A percentile compares a stretch with the other conserved stretches of the same genome.
phyloP scores from a whole-genome alignment of 1,140 invertebrate genomes.

The Tribolium castaneum region DNA sequence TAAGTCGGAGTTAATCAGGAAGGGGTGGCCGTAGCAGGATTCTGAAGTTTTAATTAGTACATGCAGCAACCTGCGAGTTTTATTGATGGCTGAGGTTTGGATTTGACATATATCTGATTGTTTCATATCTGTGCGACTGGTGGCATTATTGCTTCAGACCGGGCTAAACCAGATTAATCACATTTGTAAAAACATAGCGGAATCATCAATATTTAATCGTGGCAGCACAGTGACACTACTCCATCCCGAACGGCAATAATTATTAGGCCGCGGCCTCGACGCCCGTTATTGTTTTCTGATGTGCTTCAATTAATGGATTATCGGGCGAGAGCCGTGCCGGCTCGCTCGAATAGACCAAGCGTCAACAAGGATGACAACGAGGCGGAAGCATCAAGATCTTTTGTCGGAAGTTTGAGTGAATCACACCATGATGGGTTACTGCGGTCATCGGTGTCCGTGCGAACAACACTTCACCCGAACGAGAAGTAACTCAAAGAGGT shows the following conservation, averaged over 20 bases:
- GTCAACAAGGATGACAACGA: slow-evolving; percentile 18
- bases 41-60: slow-evolving; percentile 33
- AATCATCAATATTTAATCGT: slow-evolving; percentile 34
- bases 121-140: slow-evolving; percentile 23
- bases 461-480: slow-evolving; percentile 38
- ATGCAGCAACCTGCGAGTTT: slow-evolving; percentile 22
- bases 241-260: slow-evolving; percentile 19
- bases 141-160: slow-evolving; percentile 28
- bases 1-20: slow-evolving; percentile 29
- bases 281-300: slow-evolving; percentile 36
- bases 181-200: slow-evolving; percentile 23
- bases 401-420: slow-evolving; percentile 29
- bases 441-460: slow-evolving; percentile 38
- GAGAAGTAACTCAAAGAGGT: slow-evolving; percentile 37
- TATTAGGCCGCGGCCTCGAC: slow-evolving; percentile 33
- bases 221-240: slow-evolving; percentile 15
- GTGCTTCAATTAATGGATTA: slow-evolving; percentile 38
- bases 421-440: slow-evolving; percentile 24
- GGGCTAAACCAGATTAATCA: slow-evolving; percentile 28
- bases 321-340: slow-evolving; percentile 10
- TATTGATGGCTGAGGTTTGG: slow-evolving; percentile 29
- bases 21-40: not conserved
- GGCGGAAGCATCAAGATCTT: slow-evolving; percentile 24
- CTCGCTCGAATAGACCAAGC: slow-evolving; percentile 13
- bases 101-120: slow-evolving; percentile 36